Conservation (phyloP, 2,888 invertebrate genomes). For the Agrochola lychnidis region DNA sequence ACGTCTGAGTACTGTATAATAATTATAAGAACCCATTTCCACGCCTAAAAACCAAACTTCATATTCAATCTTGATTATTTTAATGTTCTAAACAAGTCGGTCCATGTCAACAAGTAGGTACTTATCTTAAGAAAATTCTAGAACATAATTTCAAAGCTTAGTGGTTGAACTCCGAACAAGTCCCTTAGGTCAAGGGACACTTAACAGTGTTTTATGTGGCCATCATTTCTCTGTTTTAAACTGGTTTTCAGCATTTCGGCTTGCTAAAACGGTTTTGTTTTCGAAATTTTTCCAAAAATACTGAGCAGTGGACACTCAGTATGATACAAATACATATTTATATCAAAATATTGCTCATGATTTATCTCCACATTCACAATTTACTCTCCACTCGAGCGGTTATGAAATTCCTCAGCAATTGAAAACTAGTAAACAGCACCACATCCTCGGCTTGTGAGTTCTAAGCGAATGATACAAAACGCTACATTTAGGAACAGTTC, state of each 20-base stretch:
- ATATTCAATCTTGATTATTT: background rate
- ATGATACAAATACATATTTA: background rate
- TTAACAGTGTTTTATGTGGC: conserved; percentile 19
- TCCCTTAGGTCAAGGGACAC: conserved; percentile 34
- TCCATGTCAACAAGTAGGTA: conserved; percentile 12
- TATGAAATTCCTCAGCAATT: conserved; percentile 53
- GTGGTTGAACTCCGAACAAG: conserved; percentile 45
- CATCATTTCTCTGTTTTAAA: conserved; percentile 25
- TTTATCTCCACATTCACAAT: conserved; percentile 7
- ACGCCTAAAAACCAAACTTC: background rate
- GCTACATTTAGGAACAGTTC: conserved; percentile 56
- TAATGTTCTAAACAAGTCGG: conserved; percentile 6
- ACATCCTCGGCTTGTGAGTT: conserved; percentile 12
- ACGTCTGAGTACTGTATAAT: background rate
- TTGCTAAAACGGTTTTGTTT: background rate
- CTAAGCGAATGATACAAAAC: conserved; percentile 49
- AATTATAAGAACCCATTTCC: background rate
- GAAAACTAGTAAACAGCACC: conserved; percentile 42
- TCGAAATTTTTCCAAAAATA: background rate
- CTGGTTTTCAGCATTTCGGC: conserved; percentile 1
- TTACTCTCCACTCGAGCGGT: conserved; percentile 7
- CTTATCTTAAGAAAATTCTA: conserved; percentile 25
- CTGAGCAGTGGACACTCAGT: too few relatives aligned
- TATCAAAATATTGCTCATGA: conserved; percentile 11
- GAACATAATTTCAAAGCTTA: conserved; percentile 44